Evolutionary conservation across 2,888 invertebrate genomes (phyloP), one percentile per base, ranked within the genome.

Genomic region (Conistra vaccinii): DNA sequence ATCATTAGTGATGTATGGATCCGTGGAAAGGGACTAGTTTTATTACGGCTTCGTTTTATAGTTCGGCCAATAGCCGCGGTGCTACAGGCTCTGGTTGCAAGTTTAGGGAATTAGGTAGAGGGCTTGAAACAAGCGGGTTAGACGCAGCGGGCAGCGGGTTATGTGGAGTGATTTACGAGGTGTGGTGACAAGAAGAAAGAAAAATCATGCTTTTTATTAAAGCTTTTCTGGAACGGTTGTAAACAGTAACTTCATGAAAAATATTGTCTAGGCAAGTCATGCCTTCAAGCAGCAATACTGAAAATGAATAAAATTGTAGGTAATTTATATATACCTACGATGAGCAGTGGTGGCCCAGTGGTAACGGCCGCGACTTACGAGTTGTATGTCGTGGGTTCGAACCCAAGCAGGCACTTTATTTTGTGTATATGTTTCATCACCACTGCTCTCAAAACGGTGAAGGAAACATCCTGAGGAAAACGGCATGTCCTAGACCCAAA

Each of bases 1-100:
- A 88, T 95, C 94, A 95, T 95, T 95, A 95, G 95, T 92, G 93
- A 95, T 95, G 95, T 94, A 95, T 95, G 95, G 94, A 93, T 91
- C 91, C 92, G 90, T 77, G 89, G 90, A 89, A 92, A 92, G 92
- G 93, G 93, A 87, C 89, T 88, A 89, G 91, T 94, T 95, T 95
- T 94, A 94, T 93, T 93, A 92, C 92, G 92, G 91, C 84, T 88
- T 89, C 85, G 91, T 94, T 95, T 95, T 96, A 96, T 95, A 94
- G 95, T 93, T 92, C 91, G 91, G 89, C 89, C 91, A 91, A 94
- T 92, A 92, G 91, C 92, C 90, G 83, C 88, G 83, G 89, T 88
- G 89, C 92, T 84, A 84, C 88, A 89, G 91, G 91, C 93, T 90
- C 92, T 93, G 93, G 92, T 93, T 93, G 94, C 93, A 91, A 93